phyloP scores from a whole-genome alignment of 2,113 vertebrate genomes.

The Nibea coibor region DNA sequence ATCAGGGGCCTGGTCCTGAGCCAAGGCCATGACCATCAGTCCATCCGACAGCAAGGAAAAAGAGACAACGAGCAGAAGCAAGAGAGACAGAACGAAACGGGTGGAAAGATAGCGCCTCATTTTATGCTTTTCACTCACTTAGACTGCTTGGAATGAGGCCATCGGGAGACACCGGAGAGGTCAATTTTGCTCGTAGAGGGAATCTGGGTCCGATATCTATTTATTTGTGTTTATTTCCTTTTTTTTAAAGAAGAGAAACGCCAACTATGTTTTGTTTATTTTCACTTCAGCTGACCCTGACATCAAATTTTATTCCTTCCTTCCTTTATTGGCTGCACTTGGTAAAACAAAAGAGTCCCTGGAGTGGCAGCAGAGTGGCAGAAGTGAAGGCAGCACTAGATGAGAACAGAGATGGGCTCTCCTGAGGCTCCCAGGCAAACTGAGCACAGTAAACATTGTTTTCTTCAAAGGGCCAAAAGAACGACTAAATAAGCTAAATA shows the following conservation, averaged over 20 bases:
- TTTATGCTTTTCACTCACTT: conserved; percentile 20
- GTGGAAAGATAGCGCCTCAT: not conserved
- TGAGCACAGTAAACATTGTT: conserved; percentile 34
- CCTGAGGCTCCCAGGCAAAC: conserved; percentile 26
- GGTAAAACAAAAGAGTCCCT: conserved; percentile 34
- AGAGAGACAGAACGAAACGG: not conserved
- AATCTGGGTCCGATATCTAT: conserved; percentile 10
- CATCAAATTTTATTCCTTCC: conserved; percentile 18
- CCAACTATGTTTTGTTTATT: conserved; percentile 25
- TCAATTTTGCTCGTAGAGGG: conserved; percentile 4
- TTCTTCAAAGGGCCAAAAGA: conserved; percentile 29
- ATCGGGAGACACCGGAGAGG: not conserved
- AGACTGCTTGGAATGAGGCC: not conserved
- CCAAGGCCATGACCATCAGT: conserved; percentile 39
- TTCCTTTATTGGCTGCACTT: conserved; percentile 49
- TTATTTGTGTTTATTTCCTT: not conserved
- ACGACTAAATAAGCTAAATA: conserved; percentile 6
- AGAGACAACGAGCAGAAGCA: conserved; percentile 24
- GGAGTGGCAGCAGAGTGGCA: conserved; percentile 35
- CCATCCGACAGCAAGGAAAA: conserved; percentile 13
- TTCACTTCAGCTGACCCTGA: conserved; percentile 20
- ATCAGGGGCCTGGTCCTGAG: conserved; percentile 40
- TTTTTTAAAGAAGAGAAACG: not conserved
- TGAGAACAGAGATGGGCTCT: conserved; percentile 37
- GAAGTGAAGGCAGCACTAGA: conserved; percentile 41